Evolutionary conservation across 2,888 invertebrate species (phyloP).

Genomic region (Leucozona laternaria): DNA sequence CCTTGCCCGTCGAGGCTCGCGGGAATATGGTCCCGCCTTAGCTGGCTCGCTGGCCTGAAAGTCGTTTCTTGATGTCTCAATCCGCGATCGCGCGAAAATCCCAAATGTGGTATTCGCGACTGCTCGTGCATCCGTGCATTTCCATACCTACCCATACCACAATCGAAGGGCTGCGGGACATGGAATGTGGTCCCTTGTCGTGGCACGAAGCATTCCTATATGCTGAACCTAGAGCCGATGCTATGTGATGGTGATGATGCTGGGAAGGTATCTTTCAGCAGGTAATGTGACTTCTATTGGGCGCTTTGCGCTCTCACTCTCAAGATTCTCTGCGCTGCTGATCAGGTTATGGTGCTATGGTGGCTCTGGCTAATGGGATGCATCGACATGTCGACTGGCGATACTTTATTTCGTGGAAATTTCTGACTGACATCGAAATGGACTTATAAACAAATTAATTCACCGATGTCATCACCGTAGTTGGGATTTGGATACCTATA

Average conservation of each 20-base stretch:
- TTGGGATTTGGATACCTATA: slow-evolving; percentile 41
- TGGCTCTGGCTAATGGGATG: slow-evolving; percentile 69
- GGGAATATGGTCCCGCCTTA: slow-evolving; percentile 63
- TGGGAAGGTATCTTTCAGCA: slow-evolving; percentile 37
- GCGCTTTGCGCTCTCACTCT: slow-evolving; percentile 68
- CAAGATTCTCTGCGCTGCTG: slow-evolving; percentile 4
- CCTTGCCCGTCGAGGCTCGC: slow-evolving; percentile 47
- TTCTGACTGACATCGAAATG: slow-evolving; percentile 77
- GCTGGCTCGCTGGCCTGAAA: slow-evolving; percentile 24
- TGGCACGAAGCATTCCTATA: slow-evolving; percentile 65
- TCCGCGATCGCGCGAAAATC: slow-evolving; percentile 73
- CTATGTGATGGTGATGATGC: slow-evolving; percentile 25
- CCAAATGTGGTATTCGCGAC: slow-evolving; percentile 70
- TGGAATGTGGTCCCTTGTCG: slow-evolving; percentile 71
- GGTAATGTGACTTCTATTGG: slow-evolving; percentile 74
- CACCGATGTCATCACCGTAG: slow-evolving; percentile 75
- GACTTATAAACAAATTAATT: slow-evolving; percentile 78
- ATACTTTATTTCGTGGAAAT: slow-evolving; percentile 77
- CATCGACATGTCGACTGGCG: slow-evolving; percentile 75
- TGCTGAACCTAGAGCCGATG: slow-evolving; percentile 44
- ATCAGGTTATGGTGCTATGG: slow-evolving; percentile 15
- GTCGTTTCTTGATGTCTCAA: slow-evolving; percentile 71
- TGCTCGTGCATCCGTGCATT: slow-evolving; percentile 80
- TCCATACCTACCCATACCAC: slow-evolving; percentile 82
- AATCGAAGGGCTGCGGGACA: slow-evolving; percentile 74